A percentile compares a stretch with the other conserved stretches of the same genome.
Evolutionary conservation across 2,797 vertebrate genomes (phyloP).

Genomic region (Nyctibius grandis): DNA sequence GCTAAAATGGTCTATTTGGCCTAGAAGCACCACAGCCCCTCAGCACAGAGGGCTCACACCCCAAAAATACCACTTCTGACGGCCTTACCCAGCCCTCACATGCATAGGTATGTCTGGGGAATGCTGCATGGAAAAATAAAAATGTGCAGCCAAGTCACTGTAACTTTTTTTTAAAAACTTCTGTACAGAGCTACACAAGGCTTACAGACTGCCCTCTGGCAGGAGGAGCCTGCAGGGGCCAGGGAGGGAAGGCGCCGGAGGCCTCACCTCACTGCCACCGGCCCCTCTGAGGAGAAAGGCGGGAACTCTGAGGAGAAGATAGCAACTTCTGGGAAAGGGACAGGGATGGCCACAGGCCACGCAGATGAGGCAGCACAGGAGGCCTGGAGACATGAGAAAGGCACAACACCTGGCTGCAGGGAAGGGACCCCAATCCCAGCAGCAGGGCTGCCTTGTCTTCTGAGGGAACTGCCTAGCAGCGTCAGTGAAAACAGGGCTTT

Average conservation of each 20-base stretch:
- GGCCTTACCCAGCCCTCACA: background rate
- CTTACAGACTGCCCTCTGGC: too few species aligned
- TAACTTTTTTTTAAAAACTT: too few species aligned
- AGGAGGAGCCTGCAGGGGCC: background rate
- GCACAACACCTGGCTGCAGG: too few species aligned
- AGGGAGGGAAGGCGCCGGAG: fast-evolving
- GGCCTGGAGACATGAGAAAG: fast-evolving
- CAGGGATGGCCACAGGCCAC: background rate
- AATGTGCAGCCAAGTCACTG: background rate
- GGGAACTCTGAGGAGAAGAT: background rate
- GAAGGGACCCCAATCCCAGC: background rate
- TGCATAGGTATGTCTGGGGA: fast-evolving
- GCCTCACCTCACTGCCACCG: fast-evolving
- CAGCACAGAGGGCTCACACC: background rate
- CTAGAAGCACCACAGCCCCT: background rate
- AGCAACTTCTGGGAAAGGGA: background rate
- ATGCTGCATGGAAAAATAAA: fast-evolving
- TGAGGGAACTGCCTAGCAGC: background rate
- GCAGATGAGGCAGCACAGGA: fast-evolving
- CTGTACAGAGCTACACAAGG: background rate
- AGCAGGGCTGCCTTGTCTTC: background rate
- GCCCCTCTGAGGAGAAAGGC: background rate
- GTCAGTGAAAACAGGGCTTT: fast-evolving
- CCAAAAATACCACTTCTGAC: fast-evolving
- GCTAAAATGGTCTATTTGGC: background rate